Evolutionary conservation across 1,140 invertebrate species (phyloP).

Genomic region (Papilio polyxenes): DNA sequence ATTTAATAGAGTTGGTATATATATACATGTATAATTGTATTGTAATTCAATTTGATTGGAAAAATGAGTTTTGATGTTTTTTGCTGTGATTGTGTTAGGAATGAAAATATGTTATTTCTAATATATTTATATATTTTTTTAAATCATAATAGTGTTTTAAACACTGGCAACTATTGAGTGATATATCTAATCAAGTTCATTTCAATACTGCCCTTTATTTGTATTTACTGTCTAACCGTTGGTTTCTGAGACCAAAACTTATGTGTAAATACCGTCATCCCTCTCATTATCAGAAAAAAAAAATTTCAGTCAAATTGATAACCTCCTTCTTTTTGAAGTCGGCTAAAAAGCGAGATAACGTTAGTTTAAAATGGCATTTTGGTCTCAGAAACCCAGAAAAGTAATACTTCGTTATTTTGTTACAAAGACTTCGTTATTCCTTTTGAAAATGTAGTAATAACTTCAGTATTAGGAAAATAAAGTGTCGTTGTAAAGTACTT

Average conservation of each 20-base stretch:
- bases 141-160: constrained; percentile 32
- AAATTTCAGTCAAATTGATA: no score
- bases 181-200: constrained; percentile 32
- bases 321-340: no score
- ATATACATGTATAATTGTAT: constrained; percentile 21
- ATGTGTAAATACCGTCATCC: no score
- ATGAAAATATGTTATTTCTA: constrained; percentile 28
- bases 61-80: constrained; percentile 23
- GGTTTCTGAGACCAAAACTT: no score
- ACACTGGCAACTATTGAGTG: constrained; percentile 35
- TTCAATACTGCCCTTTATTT: constrained; percentile 12
- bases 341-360: no score
- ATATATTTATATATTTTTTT: constrained; percentile 27
- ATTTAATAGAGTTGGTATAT: constrained; percentile 37
- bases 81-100: constrained; percentile 37
- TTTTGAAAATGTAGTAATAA: neutral
- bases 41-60: constrained; percentile 37
- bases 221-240: neutral
- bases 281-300: no score
- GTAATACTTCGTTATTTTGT: neutral
- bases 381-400: no score
- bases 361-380: neutral
- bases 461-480: neutral
- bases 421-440: constrained; percentile 3
- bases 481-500: neutral